A percentile compares a stretch with the other conserved stretches of the same genome.
Conservation (phyloP, 2,888 invertebrate genomes). For the Cistogaster globosa region DNA sequence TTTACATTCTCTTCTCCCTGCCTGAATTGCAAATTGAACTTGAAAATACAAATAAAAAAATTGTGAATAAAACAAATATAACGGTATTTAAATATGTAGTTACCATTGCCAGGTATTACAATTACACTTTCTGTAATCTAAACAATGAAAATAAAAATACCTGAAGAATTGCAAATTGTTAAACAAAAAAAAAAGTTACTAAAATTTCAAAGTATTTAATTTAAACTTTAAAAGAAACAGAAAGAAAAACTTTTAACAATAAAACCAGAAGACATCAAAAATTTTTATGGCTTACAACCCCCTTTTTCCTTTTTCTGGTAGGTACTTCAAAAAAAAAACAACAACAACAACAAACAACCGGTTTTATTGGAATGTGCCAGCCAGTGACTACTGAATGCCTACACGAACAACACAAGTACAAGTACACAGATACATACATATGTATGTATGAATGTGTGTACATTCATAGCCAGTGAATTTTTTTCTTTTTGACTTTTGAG, state of each 20-base stretch:
- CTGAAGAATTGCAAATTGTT: not conserved
- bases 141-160: not conserved
- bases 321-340: conserved; percentile 8
- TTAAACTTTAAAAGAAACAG: not conserved
- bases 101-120: not conserved
- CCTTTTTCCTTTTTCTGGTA: not conserved
- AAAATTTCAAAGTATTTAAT: not conserved
- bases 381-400: conserved; percentile 51
- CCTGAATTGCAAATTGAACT: conserved; percentile 20
- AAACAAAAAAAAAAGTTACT: conserved; percentile 6
- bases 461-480: not conserved
- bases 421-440: not conserved
- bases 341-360: conserved; percentile 54
- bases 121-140: not conserved
- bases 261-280: conserved; percentile 25
- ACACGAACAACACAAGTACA: not conserved
- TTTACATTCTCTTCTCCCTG: not conserved
- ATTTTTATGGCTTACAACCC: conserved; percentile 44
- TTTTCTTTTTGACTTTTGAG: not conserved
- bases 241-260: conserved; percentile 9
- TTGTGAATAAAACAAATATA: not conserved
- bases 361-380: conserved; percentile 60
- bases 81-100: not conserved
- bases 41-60: conserved; percentile 2
- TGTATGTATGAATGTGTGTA: not conserved